These are phyloP conservation scores for Ophion obscuratus DNA, from an alignment of 2,888 invertebrate genomes.

Conservation along the genomic window DNA sequence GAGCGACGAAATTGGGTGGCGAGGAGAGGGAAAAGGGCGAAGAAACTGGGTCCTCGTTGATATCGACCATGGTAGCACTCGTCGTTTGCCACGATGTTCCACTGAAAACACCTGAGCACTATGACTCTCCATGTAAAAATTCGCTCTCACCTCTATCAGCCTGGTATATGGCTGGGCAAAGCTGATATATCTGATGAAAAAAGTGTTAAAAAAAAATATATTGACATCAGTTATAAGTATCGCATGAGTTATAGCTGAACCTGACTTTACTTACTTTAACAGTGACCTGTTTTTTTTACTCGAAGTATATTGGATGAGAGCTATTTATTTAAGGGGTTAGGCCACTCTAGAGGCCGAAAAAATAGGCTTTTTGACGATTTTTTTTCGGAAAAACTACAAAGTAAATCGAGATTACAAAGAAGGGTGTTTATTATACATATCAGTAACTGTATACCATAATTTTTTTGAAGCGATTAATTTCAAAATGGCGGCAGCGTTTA, in stretches of 20 bases:
- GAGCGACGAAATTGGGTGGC: slow-evolving; percentile 41
- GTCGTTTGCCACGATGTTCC: slow-evolving; percentile 71
- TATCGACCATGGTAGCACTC: slow-evolving; percentile 80
- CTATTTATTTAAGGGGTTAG: too few relatives aligned
- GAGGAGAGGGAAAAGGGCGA: slow-evolving; percentile 60
- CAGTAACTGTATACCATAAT: too few relatives aligned
- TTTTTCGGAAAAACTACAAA: too few relatives aligned
- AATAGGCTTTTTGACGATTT: too few relatives aligned
- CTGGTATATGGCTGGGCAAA: slow-evolving; percentile 19
- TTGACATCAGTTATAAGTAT: background rate
- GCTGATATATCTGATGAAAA: slow-evolving; percentile 51
- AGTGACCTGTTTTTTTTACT: background rate
- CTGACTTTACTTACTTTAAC: slow-evolving; percentile 20
- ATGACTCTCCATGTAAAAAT: slow-evolving; percentile 26
- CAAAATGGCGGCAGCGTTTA: too few relatives aligned
- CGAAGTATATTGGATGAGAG: background rate
- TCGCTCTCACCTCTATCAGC: background rate
- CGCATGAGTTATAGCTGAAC: slow-evolving; percentile 18
- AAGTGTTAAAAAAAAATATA: background rate
- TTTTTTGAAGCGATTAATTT: too few relatives aligned
- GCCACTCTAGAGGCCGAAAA: too few relatives aligned
- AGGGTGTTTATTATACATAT: too few relatives aligned
- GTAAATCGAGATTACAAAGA: too few relatives aligned
- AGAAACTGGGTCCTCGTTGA: slow-evolving; percentile 72
- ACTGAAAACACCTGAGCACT: slow-evolving; percentile 76